A percentile compares a stretch with the other conserved stretches of the same genome.
These are phyloP conservation scores for Patella pellucida DNA, from an alignment of 2,888 invertebrate species.

Conservation along the genomic window DNA sequence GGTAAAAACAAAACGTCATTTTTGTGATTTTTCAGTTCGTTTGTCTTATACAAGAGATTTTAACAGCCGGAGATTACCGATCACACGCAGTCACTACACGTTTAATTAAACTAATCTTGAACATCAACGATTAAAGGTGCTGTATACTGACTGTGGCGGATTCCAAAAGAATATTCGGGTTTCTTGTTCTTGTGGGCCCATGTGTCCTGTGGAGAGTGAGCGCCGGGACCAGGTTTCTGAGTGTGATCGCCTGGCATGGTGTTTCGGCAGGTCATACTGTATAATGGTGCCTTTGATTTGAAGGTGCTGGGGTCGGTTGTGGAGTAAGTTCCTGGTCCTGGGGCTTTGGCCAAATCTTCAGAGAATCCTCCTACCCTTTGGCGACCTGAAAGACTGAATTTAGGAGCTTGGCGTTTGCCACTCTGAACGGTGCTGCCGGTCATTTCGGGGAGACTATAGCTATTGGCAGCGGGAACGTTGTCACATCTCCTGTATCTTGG, in stretches of 20 bases:
- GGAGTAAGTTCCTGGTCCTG: conserved; percentile 85
- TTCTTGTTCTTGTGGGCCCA: conserved; percentile 53
- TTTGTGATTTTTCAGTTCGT: no score
- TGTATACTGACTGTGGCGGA: conserved; percentile 71
- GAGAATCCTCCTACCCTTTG: conserved; percentile 75
- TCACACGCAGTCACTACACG: not conserved
- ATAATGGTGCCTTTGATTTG: conserved; percentile 80
- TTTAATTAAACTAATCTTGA: conserved; percentile 39
- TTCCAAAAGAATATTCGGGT: conserved; percentile 71
- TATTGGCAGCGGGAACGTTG: conserved; percentile 68
- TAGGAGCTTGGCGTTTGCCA: conserved; percentile 76
- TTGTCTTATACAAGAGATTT: no score
- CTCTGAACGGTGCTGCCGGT: conserved; percentile 66
- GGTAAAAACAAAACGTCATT: no score
- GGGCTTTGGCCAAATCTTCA: conserved; percentile 67
- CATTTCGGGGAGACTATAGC: conserved; percentile 65
- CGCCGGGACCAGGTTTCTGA: conserved; percentile 90
- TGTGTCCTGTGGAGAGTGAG: conserved; percentile 92
- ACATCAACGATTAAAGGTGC: conserved; percentile 64
- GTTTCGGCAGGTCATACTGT: conserved; percentile 87
- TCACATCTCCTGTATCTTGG: conserved; percentile 60
- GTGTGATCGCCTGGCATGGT: conserved; percentile 84
- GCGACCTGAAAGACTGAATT: conserved; percentile 89
- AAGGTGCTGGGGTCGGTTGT: conserved; percentile 77
- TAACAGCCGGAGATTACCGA: no score